Evolutionary conservation across 2,113 vertebrate species (phyloP).

Genomic region (Bos javanicus): DNA sequence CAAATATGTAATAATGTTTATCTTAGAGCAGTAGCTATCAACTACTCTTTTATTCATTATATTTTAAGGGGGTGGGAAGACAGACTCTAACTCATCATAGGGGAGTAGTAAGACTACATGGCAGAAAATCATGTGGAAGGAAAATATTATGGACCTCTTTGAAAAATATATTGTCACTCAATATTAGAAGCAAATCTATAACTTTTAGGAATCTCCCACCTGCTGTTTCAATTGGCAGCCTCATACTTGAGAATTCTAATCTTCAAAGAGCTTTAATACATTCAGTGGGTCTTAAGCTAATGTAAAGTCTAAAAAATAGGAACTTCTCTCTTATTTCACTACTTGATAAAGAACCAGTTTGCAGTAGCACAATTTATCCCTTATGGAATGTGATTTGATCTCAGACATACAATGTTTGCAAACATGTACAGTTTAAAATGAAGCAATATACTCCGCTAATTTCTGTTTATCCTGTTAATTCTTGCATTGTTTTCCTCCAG

Average conservation of each 20-base stretch:
- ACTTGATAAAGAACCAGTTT: conserved; percentile 5
- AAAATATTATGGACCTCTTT: background rate
- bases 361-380: conserved; percentile 29
- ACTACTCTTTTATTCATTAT: background rate
- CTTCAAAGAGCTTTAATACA: background rate
- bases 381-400: conserved; percentile 8
- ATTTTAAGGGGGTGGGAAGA: background rate
- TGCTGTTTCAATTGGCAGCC: background rate
- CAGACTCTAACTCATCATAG: background rate
- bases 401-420: conserved; percentile 5
- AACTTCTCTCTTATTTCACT: background rate
- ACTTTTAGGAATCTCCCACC: background rate
- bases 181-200: background rate
- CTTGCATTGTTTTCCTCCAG: conserved; percentile 49
- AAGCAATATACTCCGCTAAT: background rate
- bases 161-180: background rate
- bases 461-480: conserved; percentile 46
- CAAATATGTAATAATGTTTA: conserved; percentile 8
- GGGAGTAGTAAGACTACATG: background rate
- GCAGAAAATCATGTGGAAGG: background rate
- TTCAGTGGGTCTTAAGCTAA: background rate
- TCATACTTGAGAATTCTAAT: background rate
- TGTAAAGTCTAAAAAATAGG: background rate
- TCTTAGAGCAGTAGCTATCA: background rate
- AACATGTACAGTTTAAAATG: conserved; percentile 4